A percentile compares a stretch with the other conserved stretches of the same genome.
phyloP scores from a whole-genome alignment of 1,140 invertebrate genomes.

The Ruditapes philippinarum region DNA sequence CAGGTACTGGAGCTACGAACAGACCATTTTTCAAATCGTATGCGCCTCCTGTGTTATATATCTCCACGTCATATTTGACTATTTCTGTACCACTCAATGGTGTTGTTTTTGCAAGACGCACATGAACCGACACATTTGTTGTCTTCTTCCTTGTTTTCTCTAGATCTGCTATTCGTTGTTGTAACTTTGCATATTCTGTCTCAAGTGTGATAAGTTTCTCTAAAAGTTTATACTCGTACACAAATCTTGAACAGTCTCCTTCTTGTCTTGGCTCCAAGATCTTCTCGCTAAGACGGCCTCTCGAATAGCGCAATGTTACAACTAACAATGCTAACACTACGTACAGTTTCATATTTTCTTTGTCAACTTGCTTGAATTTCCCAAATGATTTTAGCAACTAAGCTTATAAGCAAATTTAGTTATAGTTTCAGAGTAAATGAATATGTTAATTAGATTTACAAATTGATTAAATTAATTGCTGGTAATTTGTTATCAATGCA shows the following conservation, averaged over 20 bases:
- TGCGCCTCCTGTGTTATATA: neutral
- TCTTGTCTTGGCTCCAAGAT: neutral
- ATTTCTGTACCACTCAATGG: neutral
- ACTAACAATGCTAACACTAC: no score
- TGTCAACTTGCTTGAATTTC: no score
- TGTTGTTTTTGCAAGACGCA: conserved; percentile 6
- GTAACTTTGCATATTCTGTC: neutral
- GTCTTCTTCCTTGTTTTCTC: neutral
- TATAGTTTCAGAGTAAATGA: no score
- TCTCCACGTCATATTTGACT: conserved; percentile 23
- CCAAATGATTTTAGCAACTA: no score
- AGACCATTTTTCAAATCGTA: conserved; percentile 2
- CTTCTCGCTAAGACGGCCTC: neutral
- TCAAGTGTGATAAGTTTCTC: neutral
- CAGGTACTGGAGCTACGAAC: neutral
- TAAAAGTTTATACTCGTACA: conserved; percentile 13
- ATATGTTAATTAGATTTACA: no score
- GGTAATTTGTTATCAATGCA: no score
- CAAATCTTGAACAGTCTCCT: conserved; percentile 27
- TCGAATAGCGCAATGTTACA: no score
- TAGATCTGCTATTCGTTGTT: neutral
- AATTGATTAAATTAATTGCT: no score
- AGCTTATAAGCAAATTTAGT: no score
- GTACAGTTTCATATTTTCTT: no score
- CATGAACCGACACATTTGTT: neutral